phyloP scores from a whole-genome alignment of 2,797 vertebrate species.

The Epinephelus malabaricus region DNA sequence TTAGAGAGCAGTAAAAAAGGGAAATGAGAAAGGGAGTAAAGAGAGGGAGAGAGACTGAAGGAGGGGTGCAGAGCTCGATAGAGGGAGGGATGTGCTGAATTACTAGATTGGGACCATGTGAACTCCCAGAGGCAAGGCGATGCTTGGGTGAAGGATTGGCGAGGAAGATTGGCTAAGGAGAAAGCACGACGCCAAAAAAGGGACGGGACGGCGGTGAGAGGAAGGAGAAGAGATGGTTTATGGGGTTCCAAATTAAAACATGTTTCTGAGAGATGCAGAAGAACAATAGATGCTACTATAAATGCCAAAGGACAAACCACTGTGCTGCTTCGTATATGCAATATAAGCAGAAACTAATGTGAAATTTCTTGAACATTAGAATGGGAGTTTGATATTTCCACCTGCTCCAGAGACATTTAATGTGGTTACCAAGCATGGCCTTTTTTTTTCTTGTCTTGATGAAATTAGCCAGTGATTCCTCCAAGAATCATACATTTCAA shows the following conservation, averaged over 20 bases:
- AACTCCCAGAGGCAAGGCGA: conserved; percentile 71
- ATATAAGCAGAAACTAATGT: background rate
- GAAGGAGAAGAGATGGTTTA: conserved; percentile 10
- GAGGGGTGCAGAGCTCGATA: conserved; percentile 47
- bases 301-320: conserved; percentile 9
- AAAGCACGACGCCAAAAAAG: conserved; percentile 30
- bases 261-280: background rate
- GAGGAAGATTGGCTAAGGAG: conserved; percentile 57
- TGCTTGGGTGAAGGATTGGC: conserved; percentile 64
- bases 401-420: background rate
- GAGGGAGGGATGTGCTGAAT: conserved; percentile 83
- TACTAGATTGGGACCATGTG: conserved; percentile 94
- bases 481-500: background rate
- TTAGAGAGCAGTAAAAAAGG: conserved; percentile 88
- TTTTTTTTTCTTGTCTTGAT: conserved; percentile 27
- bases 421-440: background rate
- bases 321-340: background rate
- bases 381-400: background rate
- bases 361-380: conserved; percentile 7
- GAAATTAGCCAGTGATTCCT: conserved; percentile 5
- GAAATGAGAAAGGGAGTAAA: conserved; percentile 78
- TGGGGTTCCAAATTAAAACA: conserved; percentile 2
- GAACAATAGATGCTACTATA: background rate
- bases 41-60: conserved; percentile 25
- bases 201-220: conserved; percentile 2